Base-by-base conservation (phyloP, 2,113 vertebrate species). In the Sialia sialis region DNA sequence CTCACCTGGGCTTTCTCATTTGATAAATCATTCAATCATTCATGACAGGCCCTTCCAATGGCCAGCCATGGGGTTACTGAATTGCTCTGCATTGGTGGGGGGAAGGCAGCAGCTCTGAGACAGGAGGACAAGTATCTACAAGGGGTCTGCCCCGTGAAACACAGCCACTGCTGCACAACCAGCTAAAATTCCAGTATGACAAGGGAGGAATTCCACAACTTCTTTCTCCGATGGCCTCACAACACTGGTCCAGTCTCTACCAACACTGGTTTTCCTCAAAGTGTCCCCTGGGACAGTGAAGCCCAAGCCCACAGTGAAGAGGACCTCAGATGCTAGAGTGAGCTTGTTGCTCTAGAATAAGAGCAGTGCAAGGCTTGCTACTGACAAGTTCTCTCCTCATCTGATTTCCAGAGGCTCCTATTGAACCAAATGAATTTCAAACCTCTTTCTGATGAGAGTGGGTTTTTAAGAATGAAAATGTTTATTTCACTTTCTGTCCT, bases 401-500 rank as follows among this genome's bases (percentile, higher is more conserved):
- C 52, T 43, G 41, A 63, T 74, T 88, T 88, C 67, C 7, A 1
- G 44, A 89, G 69, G 36, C 25, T 77, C 56, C 43, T 10, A 21
- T 26, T 86, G 59, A 80, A 90, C 51, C 66, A 92, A 81, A 84
- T 10, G 5, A 32, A 87, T 63, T 76, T 83, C 78, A 75, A 92
- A 54, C 27, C 67, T 84, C 34, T 56, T 69, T 93, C 62, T 67
- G 30, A 56, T 13, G 16, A 64, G 60, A 75, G 15, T 3, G 1
- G 0, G 4, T 54, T 85, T 73, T 87, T 72, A 77, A 84, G 78
- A 91, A 90, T 83, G 72, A 58, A 41, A 84, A 25, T 7, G 6
- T 51, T 94, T 63, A 80, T 44, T 95, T 58, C 2, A 5, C 59
- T 73, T 84, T 67, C 77, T 89, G 55, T 74, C 86, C 85, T 94